Base-by-base conservation (phyloP, 2,888 invertebrate species). In the Catocala fraxini region DNA sequence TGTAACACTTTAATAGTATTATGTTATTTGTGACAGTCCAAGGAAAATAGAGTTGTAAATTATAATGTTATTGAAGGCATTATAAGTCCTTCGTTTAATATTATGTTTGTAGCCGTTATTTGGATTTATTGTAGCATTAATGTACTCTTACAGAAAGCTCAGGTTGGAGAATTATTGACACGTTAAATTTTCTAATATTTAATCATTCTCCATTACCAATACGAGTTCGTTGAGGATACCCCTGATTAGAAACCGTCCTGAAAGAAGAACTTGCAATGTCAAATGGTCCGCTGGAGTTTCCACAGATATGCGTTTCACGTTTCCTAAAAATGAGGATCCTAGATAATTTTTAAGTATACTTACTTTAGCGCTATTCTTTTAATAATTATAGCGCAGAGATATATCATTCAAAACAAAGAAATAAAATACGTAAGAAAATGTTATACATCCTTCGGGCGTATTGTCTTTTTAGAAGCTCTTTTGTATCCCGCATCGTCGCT, bases 171-270 rank as follows among this genome's bases (percentile, higher is more conserved):
- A 25, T 25, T 1, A 25, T 3, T 4, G 1, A 25, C 25, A 25
- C 1, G 25, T 25, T 25, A 25, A 25, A 25, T 25, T 3, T 9
- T 25, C 7, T 12, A 53, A 43, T 45, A 64, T 15, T 45, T 9
- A 4, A 43, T 47, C 25, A 25, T 25, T 25, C 25, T 49, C 10
- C 57, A 55, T 67, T 69, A 87, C 87, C 80, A 89, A 51, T 60
- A 94, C 68, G 47, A 94, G 89, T 77, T 93, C 93, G 70, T 93
- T 92, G 13, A 93, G 80, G 47, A 93, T 91, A 34, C 93, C 93
- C 9, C 87, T 89, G 48, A 94, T 89, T 51, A 93, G 85, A 49
- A 93, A 89, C 10, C 93, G 86, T 0, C 90, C 93, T 0, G 93
- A 94, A 0, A 93, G 77, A 34, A 94, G 63, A 12, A 91, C 88